A percentile compares a stretch with the other conserved stretches of the same genome.
Conservation (phyloP, 2,113 vertebrate species). For the Scolopax mira region DNA sequence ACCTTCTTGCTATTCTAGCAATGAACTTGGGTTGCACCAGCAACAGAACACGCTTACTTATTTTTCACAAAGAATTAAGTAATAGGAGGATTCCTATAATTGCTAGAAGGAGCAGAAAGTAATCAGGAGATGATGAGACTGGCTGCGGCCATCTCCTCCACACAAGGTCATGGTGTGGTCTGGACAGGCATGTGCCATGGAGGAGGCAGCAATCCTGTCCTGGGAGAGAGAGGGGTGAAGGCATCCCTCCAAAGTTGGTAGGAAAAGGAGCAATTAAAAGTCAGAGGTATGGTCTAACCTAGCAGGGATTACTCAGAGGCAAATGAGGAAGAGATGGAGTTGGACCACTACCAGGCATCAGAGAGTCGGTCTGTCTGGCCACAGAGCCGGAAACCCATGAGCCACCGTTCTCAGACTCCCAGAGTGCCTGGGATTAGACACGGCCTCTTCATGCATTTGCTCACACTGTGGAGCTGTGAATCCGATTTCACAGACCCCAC, state of each 20-base stretch:
- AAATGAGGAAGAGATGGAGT: neutral
- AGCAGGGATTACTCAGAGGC: neutral
- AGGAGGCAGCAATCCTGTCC: neutral
- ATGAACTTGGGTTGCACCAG: neutral
- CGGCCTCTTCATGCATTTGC: neutral
- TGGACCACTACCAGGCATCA: neutral
- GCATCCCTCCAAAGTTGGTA: neutral
- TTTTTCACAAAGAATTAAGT: neutral
- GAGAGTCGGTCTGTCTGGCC: neutral
- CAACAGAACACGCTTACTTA: neutral
- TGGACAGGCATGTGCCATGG: rapidly evolving
- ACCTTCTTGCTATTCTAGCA: neutral
- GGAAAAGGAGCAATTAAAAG: neutral
- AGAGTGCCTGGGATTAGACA: neutral
- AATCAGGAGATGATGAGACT: neutral
- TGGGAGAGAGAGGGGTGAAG: neutral
- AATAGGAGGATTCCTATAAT: neutral
- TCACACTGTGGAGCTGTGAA: neutral
- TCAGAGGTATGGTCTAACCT: neutral
- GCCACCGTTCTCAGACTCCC: rapidly evolving
- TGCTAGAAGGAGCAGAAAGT: neutral
- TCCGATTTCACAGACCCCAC: neutral
- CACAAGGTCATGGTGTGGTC: rapidly evolving
- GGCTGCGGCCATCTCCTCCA: neutral
- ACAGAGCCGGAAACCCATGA: neutral